Percentiles rank a stretch among this genome's conserved stretches.
phyloP scores from a whole-genome alignment of 2,797 vertebrate genomes.

The Etheostoma nigrum region DNA sequence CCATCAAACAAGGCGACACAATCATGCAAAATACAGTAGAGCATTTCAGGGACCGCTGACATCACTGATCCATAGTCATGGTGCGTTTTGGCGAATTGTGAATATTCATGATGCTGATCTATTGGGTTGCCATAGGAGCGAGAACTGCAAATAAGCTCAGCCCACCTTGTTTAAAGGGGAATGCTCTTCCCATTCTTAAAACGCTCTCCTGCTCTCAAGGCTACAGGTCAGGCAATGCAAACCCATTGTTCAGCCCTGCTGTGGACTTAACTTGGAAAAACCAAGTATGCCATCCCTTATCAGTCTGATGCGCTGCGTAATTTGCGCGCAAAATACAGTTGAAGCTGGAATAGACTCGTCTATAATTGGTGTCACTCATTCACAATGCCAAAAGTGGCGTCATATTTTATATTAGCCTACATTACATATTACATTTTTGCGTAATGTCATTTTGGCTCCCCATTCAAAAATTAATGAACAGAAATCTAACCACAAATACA shows the following conservation, averaged over 20 bases:
- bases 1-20: slow-evolving; percentile 76
- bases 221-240: slow-evolving; percentile 73
- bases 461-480: not conserved
- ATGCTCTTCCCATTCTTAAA: slow-evolving; percentile 82
- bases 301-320: slow-evolving; percentile 58
- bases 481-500: not conserved
- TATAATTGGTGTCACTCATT: not conserved
- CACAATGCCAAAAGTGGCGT: not conserved
- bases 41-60: slow-evolving; percentile 86
- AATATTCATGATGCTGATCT: slow-evolving; percentile 95
- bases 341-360: not conserved
- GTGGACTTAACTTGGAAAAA: slow-evolving; percentile 22
- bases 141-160: slow-evolving; percentile 89
- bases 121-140: slow-evolving; percentile 97
- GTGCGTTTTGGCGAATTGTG: slow-evolving; percentile 87
- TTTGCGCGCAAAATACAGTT: slow-evolving; percentile 49
- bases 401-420: too few species aligned
- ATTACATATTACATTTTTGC: too few species aligned
- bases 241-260: slow-evolving; percentile 31
- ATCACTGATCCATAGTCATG: slow-evolving; percentile 89
- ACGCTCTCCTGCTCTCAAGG: slow-evolving; percentile 52
- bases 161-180: slow-evolving; percentile 88
- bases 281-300: not conserved
- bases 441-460: not conserved
- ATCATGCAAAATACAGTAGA: slow-evolving; percentile 78